Conservation (phyloP, 2,888 invertebrate genomes). For the Nomada goodeniana region DNA sequence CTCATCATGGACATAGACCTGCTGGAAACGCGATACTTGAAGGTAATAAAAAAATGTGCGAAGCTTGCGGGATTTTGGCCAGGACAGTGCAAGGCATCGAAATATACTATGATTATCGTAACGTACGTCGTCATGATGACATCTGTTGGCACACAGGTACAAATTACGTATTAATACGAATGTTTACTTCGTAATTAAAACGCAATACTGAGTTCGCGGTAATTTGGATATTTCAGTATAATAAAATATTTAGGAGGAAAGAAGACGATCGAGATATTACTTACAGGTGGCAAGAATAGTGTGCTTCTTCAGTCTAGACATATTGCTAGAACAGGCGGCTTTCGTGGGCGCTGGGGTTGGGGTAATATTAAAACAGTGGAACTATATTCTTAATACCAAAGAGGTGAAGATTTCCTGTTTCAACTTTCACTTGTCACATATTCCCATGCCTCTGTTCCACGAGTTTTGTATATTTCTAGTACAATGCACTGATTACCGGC, state of each 20-base stretch:
- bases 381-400: neutral
- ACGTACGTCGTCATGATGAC: neutral
- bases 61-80: slow-evolving; percentile 16
- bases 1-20: neutral
- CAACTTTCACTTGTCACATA: neutral
- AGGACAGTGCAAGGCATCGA: neutral
- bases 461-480: neutral
- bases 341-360: neutral
- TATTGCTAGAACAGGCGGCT: neutral
- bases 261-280: neutral
- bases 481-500: neutral
- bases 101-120: neutral
- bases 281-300: neutral
- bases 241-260: neutral
- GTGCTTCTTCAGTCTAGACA: neutral
- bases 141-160: neutral
- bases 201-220: neutral
- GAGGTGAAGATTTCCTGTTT: slow-evolving; percentile 6
- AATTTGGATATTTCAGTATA: neutral
- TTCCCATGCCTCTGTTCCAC: neutral
- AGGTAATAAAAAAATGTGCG: neutral
- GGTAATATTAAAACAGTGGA: neutral
- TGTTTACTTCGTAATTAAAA: neutral
- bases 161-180: neutral
- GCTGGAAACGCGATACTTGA: neutral